Evolutionary conservation across 2,113 vertebrate genomes (phyloP).

Genomic region (Datnioides undecimradiatus): DNA sequence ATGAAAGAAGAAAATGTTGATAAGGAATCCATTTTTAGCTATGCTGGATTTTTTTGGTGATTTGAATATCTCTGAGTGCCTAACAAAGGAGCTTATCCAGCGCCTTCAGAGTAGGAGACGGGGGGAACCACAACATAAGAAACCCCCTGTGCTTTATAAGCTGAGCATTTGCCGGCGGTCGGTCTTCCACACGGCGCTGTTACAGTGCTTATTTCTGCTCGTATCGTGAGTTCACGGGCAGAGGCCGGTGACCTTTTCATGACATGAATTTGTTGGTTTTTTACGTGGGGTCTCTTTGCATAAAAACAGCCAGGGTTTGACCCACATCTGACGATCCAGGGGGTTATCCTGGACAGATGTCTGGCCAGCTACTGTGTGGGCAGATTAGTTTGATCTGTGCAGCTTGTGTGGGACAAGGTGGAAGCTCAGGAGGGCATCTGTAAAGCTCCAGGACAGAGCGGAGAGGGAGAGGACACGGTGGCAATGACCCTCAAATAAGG

Average conservation of each 20-base stretch:
- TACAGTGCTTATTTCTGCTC: slow-evolving; percentile 5
- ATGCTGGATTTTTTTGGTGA: slow-evolving; percentile 23
- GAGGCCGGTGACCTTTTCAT: slow-evolving; percentile 13
- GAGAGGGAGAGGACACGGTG: slow-evolving; percentile 16
- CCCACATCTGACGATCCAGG: slow-evolving; percentile 34
- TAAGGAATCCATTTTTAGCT: slow-evolving; percentile 63
- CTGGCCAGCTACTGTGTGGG: slow-evolving; percentile 26
- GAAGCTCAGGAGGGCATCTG: slow-evolving; percentile 15
- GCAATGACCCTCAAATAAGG: slow-evolving; percentile 26
- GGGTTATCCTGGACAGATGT: slow-evolving; percentile 60
- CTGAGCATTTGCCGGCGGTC: slow-evolving; percentile 16
- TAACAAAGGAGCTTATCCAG: slow-evolving; percentile 64
- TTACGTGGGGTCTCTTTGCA: not conserved
- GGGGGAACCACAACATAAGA: slow-evolving; percentile 19
- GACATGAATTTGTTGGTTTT: not conserved
- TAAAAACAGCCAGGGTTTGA: slow-evolving; percentile 16
- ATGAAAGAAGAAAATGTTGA: slow-evolving; percentile 55
- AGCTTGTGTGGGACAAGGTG: slow-evolving; percentile 24
- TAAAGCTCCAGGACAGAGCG: slow-evolving; percentile 32
- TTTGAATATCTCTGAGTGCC: slow-evolving; percentile 55
- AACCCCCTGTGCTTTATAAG: slow-evolving; percentile 45
- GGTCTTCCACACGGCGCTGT: not conserved
- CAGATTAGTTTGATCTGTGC: slow-evolving; percentile 59
- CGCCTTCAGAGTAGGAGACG: slow-evolving; percentile 15
- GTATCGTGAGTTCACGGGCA: not conserved